These are phyloP conservation scores for Montifringilla adamsi DNA, from an alignment of 2,113 vertebrate genomes.

Conservation along the genomic window DNA sequence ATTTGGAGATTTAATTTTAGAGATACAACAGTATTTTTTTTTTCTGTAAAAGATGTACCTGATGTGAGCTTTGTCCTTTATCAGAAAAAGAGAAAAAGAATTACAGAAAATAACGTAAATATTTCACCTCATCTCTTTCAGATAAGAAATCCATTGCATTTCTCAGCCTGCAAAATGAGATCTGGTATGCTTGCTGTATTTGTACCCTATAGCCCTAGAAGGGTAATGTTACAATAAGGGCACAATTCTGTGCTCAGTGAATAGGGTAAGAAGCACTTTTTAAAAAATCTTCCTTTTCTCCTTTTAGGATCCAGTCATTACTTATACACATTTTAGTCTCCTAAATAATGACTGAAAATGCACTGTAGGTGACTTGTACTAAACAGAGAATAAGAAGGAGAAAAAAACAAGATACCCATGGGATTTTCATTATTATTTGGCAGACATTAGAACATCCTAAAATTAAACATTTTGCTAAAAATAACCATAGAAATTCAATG, in stretches of 20 bases:
- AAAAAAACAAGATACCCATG: background rate
- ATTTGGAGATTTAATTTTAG: background rate
- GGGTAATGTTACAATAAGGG: background rate
- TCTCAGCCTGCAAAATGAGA: background rate
- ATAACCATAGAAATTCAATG: background rate
- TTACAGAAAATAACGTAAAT: background rate
- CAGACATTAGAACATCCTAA: background rate
- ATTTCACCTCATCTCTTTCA: background rate
- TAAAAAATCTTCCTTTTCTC: background rate
- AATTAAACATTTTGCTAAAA: background rate
- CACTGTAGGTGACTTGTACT: background rate
- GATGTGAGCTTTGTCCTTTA: background rate
- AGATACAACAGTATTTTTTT: background rate
- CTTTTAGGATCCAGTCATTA: background rate
- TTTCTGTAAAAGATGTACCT: background rate
- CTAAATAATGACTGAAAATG: background rate
- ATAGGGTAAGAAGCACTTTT: background rate
- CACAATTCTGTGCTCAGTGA: background rate
- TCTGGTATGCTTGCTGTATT: background rate
- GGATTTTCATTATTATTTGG: background rate
- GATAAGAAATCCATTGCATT: slow-evolving; percentile 3
- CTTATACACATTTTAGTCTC: background rate
- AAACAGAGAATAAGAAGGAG: background rate
- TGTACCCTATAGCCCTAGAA: background rate
- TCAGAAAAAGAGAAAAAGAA: background rate